A percentile compares a stretch with the other conserved stretches of the same genome.
These are phyloP conservation scores for Anarrhichthys ocellatus DNA, from an alignment of 2,113 vertebrate genomes.

Conservation along the genomic window DNA sequence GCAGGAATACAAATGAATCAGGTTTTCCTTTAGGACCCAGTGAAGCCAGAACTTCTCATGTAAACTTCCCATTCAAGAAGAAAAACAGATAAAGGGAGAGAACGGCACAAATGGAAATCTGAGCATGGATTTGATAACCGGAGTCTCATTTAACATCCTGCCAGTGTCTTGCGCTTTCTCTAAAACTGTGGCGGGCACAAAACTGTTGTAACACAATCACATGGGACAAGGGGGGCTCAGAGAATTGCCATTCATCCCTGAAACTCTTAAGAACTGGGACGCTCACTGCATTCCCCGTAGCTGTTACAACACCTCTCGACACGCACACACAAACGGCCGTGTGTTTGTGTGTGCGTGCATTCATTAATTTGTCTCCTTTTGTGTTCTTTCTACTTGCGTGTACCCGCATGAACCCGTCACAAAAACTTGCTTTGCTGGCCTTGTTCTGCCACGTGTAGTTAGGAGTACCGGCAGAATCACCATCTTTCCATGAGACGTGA, in stretches of 20 bases:
- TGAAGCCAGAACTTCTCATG: not conserved
- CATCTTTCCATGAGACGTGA: constrained; percentile 19
- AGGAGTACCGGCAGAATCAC: constrained; percentile 1
- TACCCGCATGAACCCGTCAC: not conserved
- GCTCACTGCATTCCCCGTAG: constrained; percentile 42
- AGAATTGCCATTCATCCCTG: constrained; percentile 46
- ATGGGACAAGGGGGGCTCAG: constrained; percentile 19
- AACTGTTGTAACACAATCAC: constrained; percentile 46
- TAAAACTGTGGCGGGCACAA: constrained; percentile 29
- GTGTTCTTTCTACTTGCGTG: not conserved
- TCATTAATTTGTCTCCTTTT: constrained; percentile 22
- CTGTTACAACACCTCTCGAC: constrained; percentile 19
- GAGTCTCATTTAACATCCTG: constrained; percentile 33
- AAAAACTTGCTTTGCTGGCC: constrained; percentile 21
- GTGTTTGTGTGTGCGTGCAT: constrained; percentile 14
- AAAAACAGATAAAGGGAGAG: constrained; percentile 34
- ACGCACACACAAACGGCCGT: constrained; percentile 21
- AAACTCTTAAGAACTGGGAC: constrained; percentile 53
- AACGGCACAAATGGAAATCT: constrained; percentile 25
- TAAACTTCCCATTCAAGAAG: constrained; percentile 36
- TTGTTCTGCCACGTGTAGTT: constrained; percentile 46
- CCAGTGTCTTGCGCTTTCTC: constrained; percentile 19
- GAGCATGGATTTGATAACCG: constrained; percentile 34
- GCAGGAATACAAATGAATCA: not conserved
- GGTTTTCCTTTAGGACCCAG: not conserved